Conservation (phyloP, 1,140 invertebrate species). For the Pseudomyrmex gracilis region DNA sequence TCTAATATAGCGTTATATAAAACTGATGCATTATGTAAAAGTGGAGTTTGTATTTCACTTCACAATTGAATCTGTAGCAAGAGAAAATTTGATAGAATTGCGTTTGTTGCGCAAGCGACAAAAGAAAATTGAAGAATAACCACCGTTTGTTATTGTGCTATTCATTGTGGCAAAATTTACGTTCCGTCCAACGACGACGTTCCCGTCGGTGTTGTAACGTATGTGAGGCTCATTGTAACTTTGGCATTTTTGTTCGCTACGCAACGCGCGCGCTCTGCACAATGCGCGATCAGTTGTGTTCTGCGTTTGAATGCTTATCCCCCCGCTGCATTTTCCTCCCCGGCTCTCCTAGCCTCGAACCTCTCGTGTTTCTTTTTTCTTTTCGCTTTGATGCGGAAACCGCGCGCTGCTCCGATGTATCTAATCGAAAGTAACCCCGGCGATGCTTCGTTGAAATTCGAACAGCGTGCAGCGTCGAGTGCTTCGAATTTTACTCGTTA, state of each 20-base stretch:
- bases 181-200: background rate
- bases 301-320: slow-evolving; percentile 29
- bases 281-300: slow-evolving; percentile 29
- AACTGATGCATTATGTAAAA: slow-evolving; percentile 26
- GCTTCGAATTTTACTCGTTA: slow-evolving; percentile 38
- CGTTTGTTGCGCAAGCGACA: slow-evolving; percentile 3
- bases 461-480: slow-evolving; percentile 4
- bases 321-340: slow-evolving; percentile 15
- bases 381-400: slow-evolving; percentile 1
- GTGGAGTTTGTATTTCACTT: background rate
- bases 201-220: slow-evolving; percentile 5
- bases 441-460: slow-evolving; percentile 40
- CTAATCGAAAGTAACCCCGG: slow-evolving; percentile 30
- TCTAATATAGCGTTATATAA: slow-evolving; percentile 8
- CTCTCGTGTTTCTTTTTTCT: background rate
- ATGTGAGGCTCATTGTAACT: slow-evolving; percentile 13
- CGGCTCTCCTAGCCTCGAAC: background rate
- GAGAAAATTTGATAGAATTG: background rate
- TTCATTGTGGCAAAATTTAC: slow-evolving; percentile 29
- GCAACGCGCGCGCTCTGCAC: slow-evolving; percentile 17
- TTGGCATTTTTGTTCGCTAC: slow-evolving; percentile 23
- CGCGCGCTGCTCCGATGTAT: slow-evolving; percentile 4
- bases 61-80: slow-evolving; percentile 8
- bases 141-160: background rate
- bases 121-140: background rate